phyloP scores from a whole-genome alignment of 1,140 invertebrate genomes.

The Musca vetustissima region DNA sequence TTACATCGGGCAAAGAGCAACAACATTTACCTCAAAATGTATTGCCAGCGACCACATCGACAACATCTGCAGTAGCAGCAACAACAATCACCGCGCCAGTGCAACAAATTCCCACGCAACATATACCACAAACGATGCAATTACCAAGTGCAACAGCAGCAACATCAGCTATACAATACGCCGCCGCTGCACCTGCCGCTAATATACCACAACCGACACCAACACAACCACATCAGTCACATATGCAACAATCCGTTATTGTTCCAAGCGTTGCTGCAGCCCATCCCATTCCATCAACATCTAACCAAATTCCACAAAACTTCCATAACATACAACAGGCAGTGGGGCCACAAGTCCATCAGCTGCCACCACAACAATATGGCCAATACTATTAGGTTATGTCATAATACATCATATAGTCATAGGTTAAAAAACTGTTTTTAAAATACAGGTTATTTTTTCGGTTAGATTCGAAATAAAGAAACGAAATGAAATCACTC shows the following conservation, averaged over 20 bases:
- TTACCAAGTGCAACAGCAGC: neutral
- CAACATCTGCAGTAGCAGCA: neutral
- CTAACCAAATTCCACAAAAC: neutral
- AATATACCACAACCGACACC: neutral
- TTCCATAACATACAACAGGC: conserved; percentile 2
- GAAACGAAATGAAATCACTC: no score
- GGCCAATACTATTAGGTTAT: conserved; percentile 13
- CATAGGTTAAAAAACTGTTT: no score
- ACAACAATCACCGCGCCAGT: neutral
- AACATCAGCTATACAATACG: neutral
- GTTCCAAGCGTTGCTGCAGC: neutral
- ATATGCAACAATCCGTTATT: neutral
- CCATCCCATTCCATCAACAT: conserved; percentile 2
- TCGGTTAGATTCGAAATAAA: no score
- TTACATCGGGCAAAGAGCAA: neutral
- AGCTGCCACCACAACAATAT: conserved; percentile 3
- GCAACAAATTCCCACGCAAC: neutral
- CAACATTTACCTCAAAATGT: neutral
- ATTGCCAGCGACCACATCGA: neutral
- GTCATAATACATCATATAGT: no score
- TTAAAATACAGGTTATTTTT: no score
- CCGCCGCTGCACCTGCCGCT: neutral
- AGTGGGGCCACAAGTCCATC: conserved; percentile 4
- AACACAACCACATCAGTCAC: neutral
- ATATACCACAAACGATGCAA: neutral